These are phyloP conservation scores for Isaurus tuberculatus DNA, from an alignment of 92 coral and sea anemone species.

Conservation along the genomic window DNA sequence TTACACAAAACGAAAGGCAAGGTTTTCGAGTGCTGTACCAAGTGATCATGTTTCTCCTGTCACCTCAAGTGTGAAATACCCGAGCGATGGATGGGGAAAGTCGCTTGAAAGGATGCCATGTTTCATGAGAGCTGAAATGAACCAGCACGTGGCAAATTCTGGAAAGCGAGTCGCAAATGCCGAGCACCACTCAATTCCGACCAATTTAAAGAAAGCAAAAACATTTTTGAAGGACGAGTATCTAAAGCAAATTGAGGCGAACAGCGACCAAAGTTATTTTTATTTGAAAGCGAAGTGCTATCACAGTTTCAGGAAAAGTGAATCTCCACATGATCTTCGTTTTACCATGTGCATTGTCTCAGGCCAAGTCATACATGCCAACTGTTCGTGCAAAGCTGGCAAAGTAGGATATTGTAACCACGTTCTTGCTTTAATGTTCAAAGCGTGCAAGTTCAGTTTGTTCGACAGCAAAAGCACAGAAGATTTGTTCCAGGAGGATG, in stretches of 20 bases:
- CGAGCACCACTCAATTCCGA: constrained; percentile 56
- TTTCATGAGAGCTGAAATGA: constrained; percentile 45
- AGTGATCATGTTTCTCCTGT: background rate
- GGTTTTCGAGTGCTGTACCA: background rate
- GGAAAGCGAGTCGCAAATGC: constrained; percentile 29
- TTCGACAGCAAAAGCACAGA: constrained; percentile 46
- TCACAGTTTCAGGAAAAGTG: constrained; percentile 61
- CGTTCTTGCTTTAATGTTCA: constrained; percentile 56
- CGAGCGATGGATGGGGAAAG: constrained; percentile 28
- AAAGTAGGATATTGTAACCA: constrained; percentile 57
- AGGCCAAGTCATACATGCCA: constrained; percentile 53
- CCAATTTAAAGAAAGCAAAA: constrained; percentile 53
- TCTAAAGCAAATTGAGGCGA: constrained; percentile 48
- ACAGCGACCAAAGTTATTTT: constrained; percentile 51
- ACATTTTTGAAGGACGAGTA: constrained; percentile 67
- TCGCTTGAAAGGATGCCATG: constrained; percentile 37
- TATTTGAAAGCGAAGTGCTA: constrained; percentile 52
- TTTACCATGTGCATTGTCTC: constrained; percentile 50
- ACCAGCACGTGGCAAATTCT: constrained; percentile 28
- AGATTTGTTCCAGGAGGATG: constrained; percentile 51
- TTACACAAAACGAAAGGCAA: constrained; percentile 14
- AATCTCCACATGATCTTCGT: constrained; percentile 49
- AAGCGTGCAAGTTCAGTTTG: constrained; percentile 60
- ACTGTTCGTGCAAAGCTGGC: constrained; percentile 63
- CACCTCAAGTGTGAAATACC: constrained; percentile 24